These are phyloP conservation scores for Drosophila carrolli DNA, from an alignment of 1,140 invertebrate species.

Conservation along the genomic window DNA sequence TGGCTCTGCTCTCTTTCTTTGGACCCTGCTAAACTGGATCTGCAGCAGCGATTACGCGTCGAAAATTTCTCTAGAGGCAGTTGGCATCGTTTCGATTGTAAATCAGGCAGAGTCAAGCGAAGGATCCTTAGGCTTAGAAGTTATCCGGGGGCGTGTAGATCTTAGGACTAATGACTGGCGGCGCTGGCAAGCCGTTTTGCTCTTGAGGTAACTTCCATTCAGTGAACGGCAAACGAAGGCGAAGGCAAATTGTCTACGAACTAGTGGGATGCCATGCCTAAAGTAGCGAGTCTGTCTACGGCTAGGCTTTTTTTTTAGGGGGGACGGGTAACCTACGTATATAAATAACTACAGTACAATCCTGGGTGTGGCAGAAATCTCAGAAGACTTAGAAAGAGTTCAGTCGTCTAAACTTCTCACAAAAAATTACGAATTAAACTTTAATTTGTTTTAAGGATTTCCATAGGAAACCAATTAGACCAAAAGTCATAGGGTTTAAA, in stretches of 20 bases:
- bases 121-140: conserved; percentile 18
- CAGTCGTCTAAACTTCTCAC: neutral
- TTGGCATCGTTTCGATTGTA: conserved; percentile 14
- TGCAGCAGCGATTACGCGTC: neutral
- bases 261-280: conserved; percentile 28
- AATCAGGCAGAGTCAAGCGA: conserved; percentile 31
- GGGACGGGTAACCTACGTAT: conserved; percentile 13
- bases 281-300: conserved; percentile 23
- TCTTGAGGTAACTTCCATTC: conserved; percentile 61
- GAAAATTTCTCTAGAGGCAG: conserved; percentile 39
- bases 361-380: neutral
- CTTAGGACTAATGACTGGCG: conserved; percentile 72
- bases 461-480: neutral
- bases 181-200: conserved; percentile 28
- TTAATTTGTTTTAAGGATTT: neutral
- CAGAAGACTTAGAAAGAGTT: neutral
- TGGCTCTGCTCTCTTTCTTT: conserved; percentile 27
- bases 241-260: conserved; percentile 50
- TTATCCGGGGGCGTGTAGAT: conserved; percentile 16
- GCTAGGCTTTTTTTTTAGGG: conserved; percentile 5
- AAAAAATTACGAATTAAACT: neutral
- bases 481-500: too few species aligned
- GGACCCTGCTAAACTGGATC: conserved; percentile 12
- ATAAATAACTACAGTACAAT: conserved; percentile 34
- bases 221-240: conserved; percentile 55